Evolutionary conservation across 2,113 vertebrate species (phyloP).

Genomic region (Propithecus coquereli): DNA sequence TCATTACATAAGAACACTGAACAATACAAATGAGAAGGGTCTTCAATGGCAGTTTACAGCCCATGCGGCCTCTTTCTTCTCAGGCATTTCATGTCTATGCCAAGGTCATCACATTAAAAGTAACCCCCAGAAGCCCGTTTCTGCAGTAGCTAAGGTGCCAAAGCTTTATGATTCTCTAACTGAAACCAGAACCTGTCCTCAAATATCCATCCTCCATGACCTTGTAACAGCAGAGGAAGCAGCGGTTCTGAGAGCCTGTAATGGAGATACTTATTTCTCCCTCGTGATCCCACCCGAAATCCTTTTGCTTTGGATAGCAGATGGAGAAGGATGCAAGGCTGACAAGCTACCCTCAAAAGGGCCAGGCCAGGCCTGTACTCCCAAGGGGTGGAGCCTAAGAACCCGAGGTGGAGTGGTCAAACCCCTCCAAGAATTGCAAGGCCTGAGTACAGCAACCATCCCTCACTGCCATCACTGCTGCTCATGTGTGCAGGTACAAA

Average conservation of each 20-base stretch:
- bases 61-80: not conserved
- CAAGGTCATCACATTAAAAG: slow-evolving; percentile 34
- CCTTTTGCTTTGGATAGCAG: not conserved
- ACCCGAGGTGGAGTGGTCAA: not conserved
- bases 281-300: not conserved
- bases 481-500: not conserved
- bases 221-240: not conserved
- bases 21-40: slow-evolving; percentile 7
- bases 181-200: slow-evolving; percentile 44
- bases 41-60: not conserved
- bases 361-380: not conserved
- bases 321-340: not conserved
- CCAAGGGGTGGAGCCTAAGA: not conserved
- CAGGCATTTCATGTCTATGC: not conserved
- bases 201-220: not conserved
- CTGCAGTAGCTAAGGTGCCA: not conserved
- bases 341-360: not conserved
- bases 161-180: slow-evolving; percentile 41
- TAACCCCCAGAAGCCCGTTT: slow-evolving; percentile 6
- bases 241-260: not conserved
- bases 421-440: not conserved
- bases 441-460: not conserved
- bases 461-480: not conserved
- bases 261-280: not conserved
- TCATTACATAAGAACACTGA: not conserved